Base-by-base conservation (phyloP, 2,888 invertebrate genomes). In the Chrysomela aeneicollis region DNA sequence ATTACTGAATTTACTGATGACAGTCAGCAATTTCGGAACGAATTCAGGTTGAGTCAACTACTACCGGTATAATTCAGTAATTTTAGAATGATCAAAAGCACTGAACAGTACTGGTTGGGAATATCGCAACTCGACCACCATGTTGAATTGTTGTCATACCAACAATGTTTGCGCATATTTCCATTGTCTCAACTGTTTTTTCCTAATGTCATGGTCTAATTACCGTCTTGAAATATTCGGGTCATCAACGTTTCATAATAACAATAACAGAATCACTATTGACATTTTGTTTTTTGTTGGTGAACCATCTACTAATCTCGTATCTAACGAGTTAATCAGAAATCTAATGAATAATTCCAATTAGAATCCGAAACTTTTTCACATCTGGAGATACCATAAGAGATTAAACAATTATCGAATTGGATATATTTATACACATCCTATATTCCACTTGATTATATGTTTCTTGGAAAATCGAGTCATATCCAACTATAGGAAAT, bases 201-300 rank as follows among this genome's bases (percentile, higher is more conserved):
- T n/a, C 10, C 12, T 49, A 22, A 17, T 46, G 15, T 17, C 57
- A 10, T 46, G 18, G 26, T 46, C 22, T 46, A 21, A 46, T 30
- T 26, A 42, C 18, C 21, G 15, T 21, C 19, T 17, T 49, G 19
- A 19, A 22, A 49, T 49, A 19, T 49, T 49, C 22, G 19, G 49
- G 49, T 49, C 49, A 49, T 49, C 49, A 22, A 26, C 46, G 30
- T 57, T 57, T 57, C 46, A 17, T 26, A 57, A 57, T 57, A 19
- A 18, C 37, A 35, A 46, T 26, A 15, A 26, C 42, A 42, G 37
- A 46, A 57, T 46, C 49, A 57, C 15, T 22, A 30, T 46, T 22
- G 26, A 46, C 46, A 46, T 57, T 46, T 17, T 42, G 15, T 21
- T 21, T 21, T 46, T 57, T 46, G 15, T 30, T 17, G 17, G 6